Evolutionary conservation across 2,797 vertebrate genomes (phyloP).

Genomic region (Cossypha niveicapilla): DNA sequence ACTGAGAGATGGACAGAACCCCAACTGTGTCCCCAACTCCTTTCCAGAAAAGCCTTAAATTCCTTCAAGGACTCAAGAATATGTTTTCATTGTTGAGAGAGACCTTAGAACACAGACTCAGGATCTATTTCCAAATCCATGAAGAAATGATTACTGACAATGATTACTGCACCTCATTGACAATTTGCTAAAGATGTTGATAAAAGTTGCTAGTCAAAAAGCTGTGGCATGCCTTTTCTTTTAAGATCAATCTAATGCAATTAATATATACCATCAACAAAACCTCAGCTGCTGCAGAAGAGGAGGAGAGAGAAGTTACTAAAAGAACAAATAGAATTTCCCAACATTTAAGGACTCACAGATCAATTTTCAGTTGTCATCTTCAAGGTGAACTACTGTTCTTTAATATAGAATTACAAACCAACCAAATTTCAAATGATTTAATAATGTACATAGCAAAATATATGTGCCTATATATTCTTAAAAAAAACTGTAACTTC

Average conservation of each 20-base stretch:
- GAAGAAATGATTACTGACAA: neutral
- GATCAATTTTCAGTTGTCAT: neutral
- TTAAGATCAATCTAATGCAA: neutral
- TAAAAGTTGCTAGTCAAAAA: neutral
- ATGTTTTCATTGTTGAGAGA: neutral
- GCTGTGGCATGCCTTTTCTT: neutral
- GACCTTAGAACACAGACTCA: neutral
- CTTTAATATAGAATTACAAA: neutral
- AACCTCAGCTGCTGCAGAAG: neutral
- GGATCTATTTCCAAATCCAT: neutral
- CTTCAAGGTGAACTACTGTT: neutral
- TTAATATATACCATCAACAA: neutral
- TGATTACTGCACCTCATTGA: neutral
- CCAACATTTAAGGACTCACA: neutral
- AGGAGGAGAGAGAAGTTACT: neutral
- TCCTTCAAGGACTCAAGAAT: neutral
- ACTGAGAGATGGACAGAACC: neutral
- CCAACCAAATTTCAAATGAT: neutral
- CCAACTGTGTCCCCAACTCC: neutral
- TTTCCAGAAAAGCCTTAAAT: neutral
- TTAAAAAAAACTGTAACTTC: neutral
- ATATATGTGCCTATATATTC: neutral
- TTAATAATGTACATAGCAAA: neutral
- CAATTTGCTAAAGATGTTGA: neutral
- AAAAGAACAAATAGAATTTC: neutral